A percentile compares a stretch with the other conserved stretches of the same genome.
Conservation (phyloP, 2,888 invertebrate species). For the Cheilosia vulpina region DNA sequence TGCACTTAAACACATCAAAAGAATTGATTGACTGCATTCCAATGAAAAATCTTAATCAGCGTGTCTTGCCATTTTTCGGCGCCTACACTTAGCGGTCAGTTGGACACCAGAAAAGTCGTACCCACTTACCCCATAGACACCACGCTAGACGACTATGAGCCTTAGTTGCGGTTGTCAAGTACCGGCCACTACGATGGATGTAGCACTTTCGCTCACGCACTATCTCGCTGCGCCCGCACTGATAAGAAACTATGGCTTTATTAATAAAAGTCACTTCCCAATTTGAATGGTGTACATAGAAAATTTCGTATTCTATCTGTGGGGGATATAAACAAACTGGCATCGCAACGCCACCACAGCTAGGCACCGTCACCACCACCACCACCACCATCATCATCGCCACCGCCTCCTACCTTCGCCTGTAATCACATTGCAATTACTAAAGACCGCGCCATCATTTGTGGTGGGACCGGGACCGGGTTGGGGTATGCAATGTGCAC, state of each 20-base stretch:
- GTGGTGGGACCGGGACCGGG: neutral
- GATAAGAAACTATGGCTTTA: conserved; percentile 28
- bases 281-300: conserved; percentile 26
- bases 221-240: neutral
- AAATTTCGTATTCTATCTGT: neutral
- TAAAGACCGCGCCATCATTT: conserved; percentile 56
- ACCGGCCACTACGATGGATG: too few species aligned
- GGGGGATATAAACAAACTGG: conserved; percentile 37
- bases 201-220: neutral
- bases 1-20: too few species aligned
- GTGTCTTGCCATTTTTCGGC: too few species aligned
- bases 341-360: conserved; percentile 18
- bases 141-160: too few species aligned
- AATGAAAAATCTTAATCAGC: too few species aligned
- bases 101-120: too few species aligned
- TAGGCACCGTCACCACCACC: neutral
- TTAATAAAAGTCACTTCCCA: conserved; percentile 7
- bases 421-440: conserved; percentile 66
- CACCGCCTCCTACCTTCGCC: conserved; percentile 18
- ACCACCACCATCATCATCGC: neutral
- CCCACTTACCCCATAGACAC: too few species aligned
- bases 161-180: too few species aligned
- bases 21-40: too few species aligned
- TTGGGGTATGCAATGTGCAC: neutral
- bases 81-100: too few species aligned